Conservation (phyloP, 2,113 vertebrate genomes). For the Perca fluviatilis region DNA sequence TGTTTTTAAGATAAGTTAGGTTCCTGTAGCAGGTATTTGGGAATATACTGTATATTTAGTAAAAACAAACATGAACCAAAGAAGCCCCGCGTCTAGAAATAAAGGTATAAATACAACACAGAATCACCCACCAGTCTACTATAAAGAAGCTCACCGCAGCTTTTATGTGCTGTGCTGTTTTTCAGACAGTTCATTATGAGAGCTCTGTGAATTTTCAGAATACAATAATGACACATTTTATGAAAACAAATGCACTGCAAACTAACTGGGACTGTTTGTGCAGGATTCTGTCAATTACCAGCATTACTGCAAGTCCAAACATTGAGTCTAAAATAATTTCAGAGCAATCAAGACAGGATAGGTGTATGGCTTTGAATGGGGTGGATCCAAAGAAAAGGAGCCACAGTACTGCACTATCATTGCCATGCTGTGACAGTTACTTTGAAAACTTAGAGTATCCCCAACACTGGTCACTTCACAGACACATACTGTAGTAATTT, state of each 20-base stretch:
- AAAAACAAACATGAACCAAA: slow-evolving; percentile 12
- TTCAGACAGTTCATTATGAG: slow-evolving; percentile 45
- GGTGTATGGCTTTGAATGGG: neutral
- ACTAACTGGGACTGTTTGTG: slow-evolving; percentile 30
- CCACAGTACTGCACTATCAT: neutral
- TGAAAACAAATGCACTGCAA: slow-evolving; percentile 46
- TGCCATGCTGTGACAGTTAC: neutral
- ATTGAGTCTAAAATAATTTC: neutral
- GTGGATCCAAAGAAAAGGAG: neutral
- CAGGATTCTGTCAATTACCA: slow-evolving; percentile 24
- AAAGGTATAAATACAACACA: slow-evolving; percentile 32
- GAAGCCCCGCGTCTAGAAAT: slow-evolving; percentile 12
- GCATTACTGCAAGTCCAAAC: slow-evolving; percentile 7
- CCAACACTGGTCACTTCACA: neutral
- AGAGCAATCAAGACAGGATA: neutral
- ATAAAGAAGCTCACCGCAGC: slow-evolving; percentile 27
- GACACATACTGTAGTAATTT: neutral
- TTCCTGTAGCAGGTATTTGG: slow-evolving; percentile 7
- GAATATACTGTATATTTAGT: slow-evolving; percentile 9
- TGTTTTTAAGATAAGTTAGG: neutral
- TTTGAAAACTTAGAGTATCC: neutral
- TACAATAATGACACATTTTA: slow-evolving; percentile 58
- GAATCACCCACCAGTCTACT: slow-evolving; percentile 25
- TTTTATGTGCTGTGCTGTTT: slow-evolving; percentile 59
- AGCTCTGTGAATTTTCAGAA: slow-evolving; percentile 25